These are phyloP conservation scores for Mus musculus DNA, from an alignment of 2,113 vertebrate genomes.

Conservation along the genomic window DNA sequence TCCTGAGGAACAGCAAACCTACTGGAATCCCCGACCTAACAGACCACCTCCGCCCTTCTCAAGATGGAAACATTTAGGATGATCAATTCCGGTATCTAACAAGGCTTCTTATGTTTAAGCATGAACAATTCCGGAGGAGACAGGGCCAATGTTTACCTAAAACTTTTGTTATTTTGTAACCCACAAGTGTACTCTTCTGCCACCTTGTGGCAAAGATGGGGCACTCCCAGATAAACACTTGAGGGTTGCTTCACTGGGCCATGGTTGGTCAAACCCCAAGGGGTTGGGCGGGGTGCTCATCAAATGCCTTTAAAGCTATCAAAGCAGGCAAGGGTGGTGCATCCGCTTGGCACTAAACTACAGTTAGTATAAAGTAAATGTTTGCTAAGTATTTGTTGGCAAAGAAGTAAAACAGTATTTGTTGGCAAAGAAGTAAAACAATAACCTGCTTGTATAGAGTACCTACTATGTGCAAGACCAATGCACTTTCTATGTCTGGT, in stretches of 20 bases:
- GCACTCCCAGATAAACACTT: neutral
- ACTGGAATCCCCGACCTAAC: neutral
- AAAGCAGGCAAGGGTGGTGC: neutral
- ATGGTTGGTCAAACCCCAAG: neutral
- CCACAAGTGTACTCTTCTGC: conserved; percentile 25
- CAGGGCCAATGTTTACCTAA: neutral
- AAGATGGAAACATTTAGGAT: neutral
- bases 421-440: neutral
- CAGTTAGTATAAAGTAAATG: neutral
- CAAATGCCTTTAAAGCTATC: neutral
- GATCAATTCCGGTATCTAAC: neutral
- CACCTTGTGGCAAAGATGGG: conserved; percentile 32
- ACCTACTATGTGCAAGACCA: neutral
- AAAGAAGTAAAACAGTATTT: neutral
- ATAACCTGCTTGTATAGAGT: neutral
- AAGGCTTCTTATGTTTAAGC: neutral
- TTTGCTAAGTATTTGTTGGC: neutral
- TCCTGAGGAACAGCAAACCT: neutral
- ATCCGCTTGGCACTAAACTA: neutral
- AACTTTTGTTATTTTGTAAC: neutral
- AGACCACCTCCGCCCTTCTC: neutral
- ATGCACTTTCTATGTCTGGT: neutral
- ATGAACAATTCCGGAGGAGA: neutral
- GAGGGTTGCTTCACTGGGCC: neutral
- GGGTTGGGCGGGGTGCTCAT: neutral